Conservation (phyloP, 2,113 vertebrate species). For the Patagioenas fasciata region DNA sequence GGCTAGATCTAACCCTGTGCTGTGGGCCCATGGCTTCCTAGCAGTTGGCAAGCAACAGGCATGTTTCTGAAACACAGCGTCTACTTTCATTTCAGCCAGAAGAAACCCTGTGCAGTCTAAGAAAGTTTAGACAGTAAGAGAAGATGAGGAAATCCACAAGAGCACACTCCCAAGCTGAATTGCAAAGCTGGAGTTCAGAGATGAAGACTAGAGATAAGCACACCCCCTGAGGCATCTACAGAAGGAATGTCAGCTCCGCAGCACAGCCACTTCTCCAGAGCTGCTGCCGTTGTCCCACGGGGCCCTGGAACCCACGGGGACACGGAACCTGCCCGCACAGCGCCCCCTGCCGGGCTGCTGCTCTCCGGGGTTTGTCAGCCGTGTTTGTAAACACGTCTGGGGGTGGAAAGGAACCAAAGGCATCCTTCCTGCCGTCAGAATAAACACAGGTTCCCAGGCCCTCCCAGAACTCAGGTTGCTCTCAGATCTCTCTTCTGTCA, state of each 20-base stretch:
- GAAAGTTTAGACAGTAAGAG: not conserved
- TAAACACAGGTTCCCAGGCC: not conserved
- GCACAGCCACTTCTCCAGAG: not conserved
- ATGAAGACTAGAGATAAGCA: not conserved
- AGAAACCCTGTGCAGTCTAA: not conserved
- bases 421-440: not conserved
- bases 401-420: not conserved
- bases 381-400: not conserved
- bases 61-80: not conserved
- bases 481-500: not conserved
- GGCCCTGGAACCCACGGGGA: too few relatives aligned
- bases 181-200: not conserved
- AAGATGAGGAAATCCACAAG: not conserved
- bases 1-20: not conserved
- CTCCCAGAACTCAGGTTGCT: not conserved
- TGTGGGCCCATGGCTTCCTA: not conserved
- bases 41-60: rapidly evolving
- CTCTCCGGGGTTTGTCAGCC: not conserved
- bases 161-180: not conserved
- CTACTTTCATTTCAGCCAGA: not conserved
- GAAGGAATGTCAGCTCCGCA: not conserved
- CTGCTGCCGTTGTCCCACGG: not conserved
- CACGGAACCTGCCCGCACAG: too few relatives aligned
- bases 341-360: not conserved
- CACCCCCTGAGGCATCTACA: not conserved